Percentiles rank a stretch among this genome's conserved stretches.
phyloP scores from a whole-genome alignment of 2,113 vertebrate species.

The Rostratula benghalensis region DNA sequence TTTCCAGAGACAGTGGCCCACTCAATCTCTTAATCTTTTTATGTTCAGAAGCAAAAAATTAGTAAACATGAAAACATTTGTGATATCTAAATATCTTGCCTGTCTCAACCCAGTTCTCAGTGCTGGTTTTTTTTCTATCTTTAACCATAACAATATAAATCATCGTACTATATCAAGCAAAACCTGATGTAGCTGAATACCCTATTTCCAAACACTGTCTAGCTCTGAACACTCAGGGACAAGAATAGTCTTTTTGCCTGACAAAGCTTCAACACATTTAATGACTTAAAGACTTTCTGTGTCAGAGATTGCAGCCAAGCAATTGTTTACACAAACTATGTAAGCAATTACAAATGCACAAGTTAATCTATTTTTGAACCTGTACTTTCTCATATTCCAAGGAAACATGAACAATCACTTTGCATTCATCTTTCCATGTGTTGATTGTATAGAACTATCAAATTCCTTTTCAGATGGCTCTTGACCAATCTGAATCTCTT shows the following conservation, averaged over 20 bases:
- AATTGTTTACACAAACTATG: neutral
- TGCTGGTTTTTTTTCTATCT: neutral
- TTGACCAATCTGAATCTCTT: neutral
- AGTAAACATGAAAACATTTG: neutral
- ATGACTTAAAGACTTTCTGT: neutral
- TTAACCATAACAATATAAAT: neutral
- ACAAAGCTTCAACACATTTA: neutral
- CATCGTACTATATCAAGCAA: neutral
- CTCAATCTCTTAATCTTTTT: neutral
- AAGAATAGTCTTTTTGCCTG: neutral
- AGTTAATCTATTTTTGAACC: neutral
- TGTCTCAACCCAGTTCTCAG: neutral
- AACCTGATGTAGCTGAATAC: neutral
- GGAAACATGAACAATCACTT: neutral
- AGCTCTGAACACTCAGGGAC: neutral
- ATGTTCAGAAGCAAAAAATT: neutral
- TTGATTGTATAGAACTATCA: neutral
- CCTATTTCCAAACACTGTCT: neutral
- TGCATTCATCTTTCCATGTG: neutral
- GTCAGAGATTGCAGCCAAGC: neutral
- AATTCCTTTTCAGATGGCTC: neutral
- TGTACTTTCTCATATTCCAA: neutral
- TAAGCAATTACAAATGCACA: neutral
- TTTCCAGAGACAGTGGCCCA: neutral
- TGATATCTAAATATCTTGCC: neutral